Evolutionary conservation across 2,113 vertebrate species (phyloP).

Genomic region (Rhea americana): DNA sequence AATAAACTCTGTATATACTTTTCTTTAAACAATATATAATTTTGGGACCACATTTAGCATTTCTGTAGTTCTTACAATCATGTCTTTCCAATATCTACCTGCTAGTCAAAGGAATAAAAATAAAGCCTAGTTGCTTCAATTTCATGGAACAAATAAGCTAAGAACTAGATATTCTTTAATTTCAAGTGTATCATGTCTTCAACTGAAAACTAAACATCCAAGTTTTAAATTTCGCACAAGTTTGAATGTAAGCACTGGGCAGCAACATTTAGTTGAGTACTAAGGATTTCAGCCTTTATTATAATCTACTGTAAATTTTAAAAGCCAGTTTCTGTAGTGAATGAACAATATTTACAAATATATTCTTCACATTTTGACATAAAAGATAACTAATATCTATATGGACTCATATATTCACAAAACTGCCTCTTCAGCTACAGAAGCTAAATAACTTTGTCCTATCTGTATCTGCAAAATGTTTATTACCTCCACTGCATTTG

Average conservation of each 20-base stretch:
- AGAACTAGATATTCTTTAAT: neutral
- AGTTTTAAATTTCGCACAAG: neutral
- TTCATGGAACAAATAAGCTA: neutral
- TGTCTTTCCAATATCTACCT: neutral
- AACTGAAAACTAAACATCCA: conserved; percentile 23
- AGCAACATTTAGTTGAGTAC: neutral
- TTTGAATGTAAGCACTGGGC: neutral
- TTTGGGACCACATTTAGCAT: neutral
- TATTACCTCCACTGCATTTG: neutral
- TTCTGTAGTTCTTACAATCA: neutral
- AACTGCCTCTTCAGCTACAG: neutral
- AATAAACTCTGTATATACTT: neutral
- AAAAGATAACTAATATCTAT: neutral
- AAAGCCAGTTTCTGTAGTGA: neutral
- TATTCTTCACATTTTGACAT: neutral
- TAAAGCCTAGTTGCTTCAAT: neutral
- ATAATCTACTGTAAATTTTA: neutral
- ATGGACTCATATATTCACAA: neutral
- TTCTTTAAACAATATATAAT: neutral
- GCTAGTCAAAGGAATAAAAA: neutral
- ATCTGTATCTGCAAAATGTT: rapidly evolving
- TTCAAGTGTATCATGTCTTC: neutral
- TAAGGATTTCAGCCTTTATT: neutral
- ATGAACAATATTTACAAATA: neutral
- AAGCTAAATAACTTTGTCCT: neutral